A percentile compares a stretch with the other conserved stretches of the same genome.
Evolutionary conservation across 2,888 invertebrate species (phyloP).

Genomic region (Amblyteles armatorius): DNA sequence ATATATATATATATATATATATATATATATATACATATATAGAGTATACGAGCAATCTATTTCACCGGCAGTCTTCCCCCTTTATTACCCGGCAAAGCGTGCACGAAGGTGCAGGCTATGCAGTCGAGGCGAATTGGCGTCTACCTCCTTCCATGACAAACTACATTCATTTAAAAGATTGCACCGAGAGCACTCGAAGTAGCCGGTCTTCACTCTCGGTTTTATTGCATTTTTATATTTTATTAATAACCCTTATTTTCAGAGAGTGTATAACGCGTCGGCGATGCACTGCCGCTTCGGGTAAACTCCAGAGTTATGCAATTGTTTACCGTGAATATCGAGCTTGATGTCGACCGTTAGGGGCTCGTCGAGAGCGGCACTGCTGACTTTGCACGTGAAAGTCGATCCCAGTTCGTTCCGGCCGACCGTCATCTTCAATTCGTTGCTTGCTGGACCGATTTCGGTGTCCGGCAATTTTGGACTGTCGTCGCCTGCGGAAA

Average conservation of each 20-base stretch:
- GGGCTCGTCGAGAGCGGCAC: conserved; percentile 88
- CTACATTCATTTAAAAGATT: conserved; percentile 68
- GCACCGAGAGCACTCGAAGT: conserved; percentile 58
- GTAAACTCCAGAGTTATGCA: neutral
- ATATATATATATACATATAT: neutral
- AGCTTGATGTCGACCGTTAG: conserved; percentile 88
- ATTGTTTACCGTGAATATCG: conserved; percentile 90
- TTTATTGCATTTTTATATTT: conserved; percentile 54
- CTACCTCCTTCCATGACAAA: conserved; percentile 59
- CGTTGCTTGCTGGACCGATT: conserved; percentile 88
- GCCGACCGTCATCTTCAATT: conserved; percentile 88
- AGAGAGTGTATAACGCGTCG: neutral
- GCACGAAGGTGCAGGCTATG: conserved; percentile 57
- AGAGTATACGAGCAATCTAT: conserved; percentile 66
- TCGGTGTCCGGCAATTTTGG: conserved; percentile 86
- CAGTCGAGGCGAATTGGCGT: conserved; percentile 63
- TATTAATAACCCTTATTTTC: conserved; percentile 46
- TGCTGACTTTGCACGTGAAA: conserved; percentile 90
- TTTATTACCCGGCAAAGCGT: conserved; percentile 65
- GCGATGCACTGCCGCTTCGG: neutral
- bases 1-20: neutral
- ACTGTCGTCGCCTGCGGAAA: conserved; percentile 85
- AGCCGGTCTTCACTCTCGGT: conserved; percentile 52
- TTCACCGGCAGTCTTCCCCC: conserved; percentile 55
- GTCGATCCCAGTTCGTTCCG: conserved; percentile 90